These are phyloP conservation scores for Eubucco bourcierii DNA, from an alignment of 2,113 vertebrate species.

Conservation along the genomic window DNA sequence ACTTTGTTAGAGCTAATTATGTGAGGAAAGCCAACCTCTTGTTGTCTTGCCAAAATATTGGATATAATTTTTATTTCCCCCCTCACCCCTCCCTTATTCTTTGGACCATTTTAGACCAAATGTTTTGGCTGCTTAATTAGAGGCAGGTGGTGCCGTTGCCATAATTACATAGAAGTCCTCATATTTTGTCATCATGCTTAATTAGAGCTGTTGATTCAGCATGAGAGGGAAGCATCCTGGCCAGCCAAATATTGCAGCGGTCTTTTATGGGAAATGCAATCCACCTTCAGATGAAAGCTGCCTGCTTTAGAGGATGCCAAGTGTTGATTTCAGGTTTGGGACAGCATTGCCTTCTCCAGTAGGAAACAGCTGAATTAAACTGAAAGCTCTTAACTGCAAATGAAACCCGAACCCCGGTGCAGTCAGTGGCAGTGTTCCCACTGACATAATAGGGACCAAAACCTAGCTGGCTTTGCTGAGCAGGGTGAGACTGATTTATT, in stretches of 20 bases:
- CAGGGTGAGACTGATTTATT: background rate
- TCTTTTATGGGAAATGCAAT: background rate
- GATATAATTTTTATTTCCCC: background rate
- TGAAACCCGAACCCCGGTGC: background rate
- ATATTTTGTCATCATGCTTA: constrained; percentile 65
- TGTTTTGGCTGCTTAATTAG: constrained; percentile 75
- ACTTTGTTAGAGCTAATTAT: constrained; percentile 53
- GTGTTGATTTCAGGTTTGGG: background rate
- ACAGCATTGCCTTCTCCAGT: background rate
- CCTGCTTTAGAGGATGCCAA: background rate
- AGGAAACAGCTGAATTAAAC: constrained; percentile 11
- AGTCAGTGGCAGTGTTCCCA: constrained; percentile 2
- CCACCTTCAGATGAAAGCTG: constrained; percentile 16
- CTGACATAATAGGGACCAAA: constrained; percentile 22
- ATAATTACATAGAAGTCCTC: constrained; percentile 64
- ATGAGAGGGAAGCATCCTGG: constrained; percentile 34
- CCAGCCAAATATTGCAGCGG: constrained; percentile 17
- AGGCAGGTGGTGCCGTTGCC: constrained; percentile 58
- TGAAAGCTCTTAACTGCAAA: background rate
- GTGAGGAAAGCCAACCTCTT: constrained; percentile 33
- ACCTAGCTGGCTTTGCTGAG: constrained; percentile 6
- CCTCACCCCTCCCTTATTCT: background rate
- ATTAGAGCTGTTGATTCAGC: constrained; percentile 52
- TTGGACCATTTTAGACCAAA: constrained; percentile 60
- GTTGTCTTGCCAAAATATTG: constrained; percentile 24